Conservation (phyloP, 2,113 vertebrate genomes). For the Riparia riparia region DNA sequence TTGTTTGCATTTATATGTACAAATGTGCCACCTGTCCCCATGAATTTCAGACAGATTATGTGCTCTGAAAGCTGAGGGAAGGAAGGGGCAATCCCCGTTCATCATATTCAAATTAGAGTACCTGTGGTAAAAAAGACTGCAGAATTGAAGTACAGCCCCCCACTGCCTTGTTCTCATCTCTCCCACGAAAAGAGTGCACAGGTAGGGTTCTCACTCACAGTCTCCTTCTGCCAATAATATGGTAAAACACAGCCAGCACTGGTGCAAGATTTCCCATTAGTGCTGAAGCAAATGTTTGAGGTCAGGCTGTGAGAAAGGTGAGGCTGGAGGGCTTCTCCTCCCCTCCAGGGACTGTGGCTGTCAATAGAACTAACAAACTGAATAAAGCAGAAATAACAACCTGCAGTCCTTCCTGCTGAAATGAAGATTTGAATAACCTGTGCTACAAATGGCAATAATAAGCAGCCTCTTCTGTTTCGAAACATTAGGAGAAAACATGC, state of each 20-base stretch:
- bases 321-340: background rate
- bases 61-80: background rate
- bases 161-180: background rate
- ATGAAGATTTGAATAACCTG: conserved; percentile 21
- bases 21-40: background rate
- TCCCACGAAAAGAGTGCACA: background rate
- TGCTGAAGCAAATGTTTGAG: background rate
- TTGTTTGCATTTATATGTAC: background rate
- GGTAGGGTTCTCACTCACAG: background rate
- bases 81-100: background rate
- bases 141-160: background rate
- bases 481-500: background rate
- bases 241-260: background rate
- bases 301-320: background rate
- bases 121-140: background rate
- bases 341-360: fast-evolving
- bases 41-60: background rate
- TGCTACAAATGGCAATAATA: background rate
- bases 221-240: background rate
- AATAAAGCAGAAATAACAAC: conserved; percentile 22
- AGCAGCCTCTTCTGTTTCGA: background rate
- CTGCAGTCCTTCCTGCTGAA: background rate
- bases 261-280: background rate
- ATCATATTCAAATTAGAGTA: background rate
- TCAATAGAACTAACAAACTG: background rate